Evolutionary conservation across 2,113 vertebrate species (phyloP), one percentile per base, ranked within the genome.

Genomic region (Aplodontia rufa): DNA sequence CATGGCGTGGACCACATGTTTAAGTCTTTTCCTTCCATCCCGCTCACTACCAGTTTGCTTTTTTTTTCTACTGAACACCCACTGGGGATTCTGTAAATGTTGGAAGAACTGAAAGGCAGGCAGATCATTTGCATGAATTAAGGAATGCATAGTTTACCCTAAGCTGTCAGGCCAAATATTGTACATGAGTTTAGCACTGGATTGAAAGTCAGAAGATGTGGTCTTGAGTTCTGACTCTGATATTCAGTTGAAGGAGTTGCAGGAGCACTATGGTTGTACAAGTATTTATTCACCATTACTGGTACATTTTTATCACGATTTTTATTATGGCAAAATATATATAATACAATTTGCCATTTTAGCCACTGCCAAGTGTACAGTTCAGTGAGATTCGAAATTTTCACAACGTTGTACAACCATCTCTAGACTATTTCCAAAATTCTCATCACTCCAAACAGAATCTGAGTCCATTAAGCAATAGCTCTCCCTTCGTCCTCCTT

Each of bases 211-310:
- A 42, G 17, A 55, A 55, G n/a, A 24, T 62, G 6, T 62, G 13
- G 0, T 69, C 75, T 60, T 71, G 13, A 83, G 12, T 87, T 89
- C 35, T 74, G 58, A 62, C 11, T 55, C 37, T 81, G 30, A 90
- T 68, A 47, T 2, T 49, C 10, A 75, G 58, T n/a, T 62, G 40
- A 82, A 47, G 68, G 10, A 93, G 69, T 28, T 42, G 5, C 17
- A 66, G 30, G 22, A 53, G 45, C 87, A 80, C n/a, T 51, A 58
- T 51, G 24, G 47, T 32, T 45, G 8, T 75, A 58, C n/a, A 60
- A 68, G 68, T 28, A 64, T 79, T 85, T 91, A n/a, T 62, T 76
- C 42, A 86, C 37, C 10, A 74, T 82, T 78, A 45, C 24, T 71
- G 79, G 47, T 80, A 58, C 69, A 7, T 28, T 32, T 88, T 90